Base-by-base conservation (phyloP, 2,888 invertebrate species). In the Ashinkailepas kermadecensis region DNA sequence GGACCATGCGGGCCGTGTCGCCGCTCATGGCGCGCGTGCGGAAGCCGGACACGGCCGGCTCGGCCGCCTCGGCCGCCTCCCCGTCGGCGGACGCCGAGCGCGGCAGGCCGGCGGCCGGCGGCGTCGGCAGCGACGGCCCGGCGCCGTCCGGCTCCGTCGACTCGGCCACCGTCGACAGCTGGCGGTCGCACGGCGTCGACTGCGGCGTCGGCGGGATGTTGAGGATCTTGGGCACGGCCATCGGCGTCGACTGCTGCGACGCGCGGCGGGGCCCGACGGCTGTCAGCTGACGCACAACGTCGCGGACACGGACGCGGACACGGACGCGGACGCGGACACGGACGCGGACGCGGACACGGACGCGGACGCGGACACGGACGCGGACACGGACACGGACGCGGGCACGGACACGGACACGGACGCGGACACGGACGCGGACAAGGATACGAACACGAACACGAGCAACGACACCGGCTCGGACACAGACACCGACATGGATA, bases 131-230 rank as follows among this genome's bases (percentile, higher is more conserved):
- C 54, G 74, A 21, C 21, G 54, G 54, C 15, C 18, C 54, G 54
- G 18, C 18, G 21, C 10, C 21, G 54, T 74, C 74, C 9, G 56
- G 8, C 74, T 74, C 74, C 21, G 74, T 21, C 74, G 74, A 56
- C 74, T 74, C 74, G 18, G 74, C 74, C 56, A 74, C 74, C 74
- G 74, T 74, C 56, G 74, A 74, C 74, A 74, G 54, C 21, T 74
- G 74, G 0, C 74, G 74, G 21, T 74, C 74, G 74, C 74, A 74
- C 21, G 74, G 74, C 56, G 74, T 74, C 54, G 54, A 74, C 74
- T 74, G 74, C 74, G 74, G 74, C 74, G 74, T 74, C 9, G 74
- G 21, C 74, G 74, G 74, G 21, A 56, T 74, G 21, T 74, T 18
- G 21, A 56, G 11, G 74, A 74, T 74, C 74, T 74, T 74, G 21